Percentiles rank a stretch among this genome's conserved stretches.
Conservation (phyloP, 1,140 invertebrate genomes). For the Pseudoatta argentina region DNA sequence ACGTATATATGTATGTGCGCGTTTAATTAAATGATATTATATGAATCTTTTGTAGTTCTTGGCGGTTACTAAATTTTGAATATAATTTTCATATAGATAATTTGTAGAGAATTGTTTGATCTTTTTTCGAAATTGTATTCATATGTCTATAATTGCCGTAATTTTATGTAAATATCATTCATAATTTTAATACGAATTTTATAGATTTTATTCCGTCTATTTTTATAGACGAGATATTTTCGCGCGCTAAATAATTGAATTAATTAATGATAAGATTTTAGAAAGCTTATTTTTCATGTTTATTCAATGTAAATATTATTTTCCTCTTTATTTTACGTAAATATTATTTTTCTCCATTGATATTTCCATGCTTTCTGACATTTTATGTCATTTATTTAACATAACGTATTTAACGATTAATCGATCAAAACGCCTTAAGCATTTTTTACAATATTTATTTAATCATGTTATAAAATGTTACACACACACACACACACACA, state of each 20-base stretch:
- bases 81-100: neutral
- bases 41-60: neutral
- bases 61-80: neutral
- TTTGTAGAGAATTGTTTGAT: neutral
- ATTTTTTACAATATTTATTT: neutral
- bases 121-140: neutral
- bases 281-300: neutral
- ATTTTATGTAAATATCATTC: neutral
- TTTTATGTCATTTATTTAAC: neutral
- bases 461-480: neutral
- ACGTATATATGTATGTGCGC: too few relatives aligned
- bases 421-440: neutral
- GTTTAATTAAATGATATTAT: conserved; percentile 5
- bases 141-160: neutral
- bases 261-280: neutral
- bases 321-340: neutral
- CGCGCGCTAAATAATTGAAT: neutral
- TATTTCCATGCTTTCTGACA: conserved; percentile 13
- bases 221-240: neutral
- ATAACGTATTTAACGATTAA: conserved; percentile 10
- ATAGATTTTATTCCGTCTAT: neutral
- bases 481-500: too few relatives aligned
- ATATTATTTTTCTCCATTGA: neutral
- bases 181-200: neutral
- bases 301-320: neutral